A percentile compares a stretch with the other conserved stretches of the same genome.
Evolutionary conservation across 2,797 vertebrate species (phyloP).

Genomic region (Lindbergichthys nudifrons): DNA sequence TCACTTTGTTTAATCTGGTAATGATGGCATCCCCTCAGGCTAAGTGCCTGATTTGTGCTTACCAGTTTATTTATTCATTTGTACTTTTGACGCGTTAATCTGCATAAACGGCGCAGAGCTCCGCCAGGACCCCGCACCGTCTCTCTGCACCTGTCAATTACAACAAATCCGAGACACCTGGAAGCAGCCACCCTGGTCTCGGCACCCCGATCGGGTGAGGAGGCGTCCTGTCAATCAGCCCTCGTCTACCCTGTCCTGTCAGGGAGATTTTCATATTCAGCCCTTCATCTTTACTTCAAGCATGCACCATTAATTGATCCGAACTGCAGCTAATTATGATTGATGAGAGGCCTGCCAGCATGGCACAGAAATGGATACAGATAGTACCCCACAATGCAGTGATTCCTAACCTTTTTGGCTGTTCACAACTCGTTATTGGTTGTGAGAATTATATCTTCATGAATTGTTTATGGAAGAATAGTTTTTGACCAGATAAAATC

Average conservation of each 20-base stretch:
- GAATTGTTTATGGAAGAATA: too few species aligned
- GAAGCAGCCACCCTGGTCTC: slow-evolving; percentile 62
- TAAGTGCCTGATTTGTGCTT: slow-evolving; percentile 79
- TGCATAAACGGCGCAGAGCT: slow-evolving; percentile 80
- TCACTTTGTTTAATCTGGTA: slow-evolving; percentile 86
- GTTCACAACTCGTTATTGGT: not conserved
- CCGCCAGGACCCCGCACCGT: slow-evolving; percentile 69
- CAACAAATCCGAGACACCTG: slow-evolving; percentile 61
- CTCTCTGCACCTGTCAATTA: slow-evolving; percentile 77
- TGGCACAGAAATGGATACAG: not conserved
- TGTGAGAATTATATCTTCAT: not conserved
- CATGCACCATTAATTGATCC: slow-evolving; percentile 50
- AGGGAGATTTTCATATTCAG: slow-evolving; percentile 48
- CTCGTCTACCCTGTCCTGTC: slow-evolving; percentile 44
- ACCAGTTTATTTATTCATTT: slow-evolving; percentile 86
- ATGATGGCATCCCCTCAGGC: slow-evolving; percentile 81
- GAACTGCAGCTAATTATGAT: slow-evolving; percentile 63
- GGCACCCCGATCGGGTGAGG: slow-evolving; percentile 55
- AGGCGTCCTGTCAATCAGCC: slow-evolving; percentile 67
- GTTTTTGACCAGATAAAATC: too few species aligned
- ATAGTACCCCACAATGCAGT: not conserved
- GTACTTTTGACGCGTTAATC: slow-evolving; percentile 82
- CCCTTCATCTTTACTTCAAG: slow-evolving; percentile 61
- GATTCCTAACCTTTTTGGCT: not conserved
- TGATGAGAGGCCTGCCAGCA: slow-evolving; percentile 41